A percentile compares a stretch with the other conserved stretches of the same genome.
Evolutionary conservation across 2,113 vertebrate genomes (phyloP).

Genomic region (Lasiurus cinereus): DNA sequence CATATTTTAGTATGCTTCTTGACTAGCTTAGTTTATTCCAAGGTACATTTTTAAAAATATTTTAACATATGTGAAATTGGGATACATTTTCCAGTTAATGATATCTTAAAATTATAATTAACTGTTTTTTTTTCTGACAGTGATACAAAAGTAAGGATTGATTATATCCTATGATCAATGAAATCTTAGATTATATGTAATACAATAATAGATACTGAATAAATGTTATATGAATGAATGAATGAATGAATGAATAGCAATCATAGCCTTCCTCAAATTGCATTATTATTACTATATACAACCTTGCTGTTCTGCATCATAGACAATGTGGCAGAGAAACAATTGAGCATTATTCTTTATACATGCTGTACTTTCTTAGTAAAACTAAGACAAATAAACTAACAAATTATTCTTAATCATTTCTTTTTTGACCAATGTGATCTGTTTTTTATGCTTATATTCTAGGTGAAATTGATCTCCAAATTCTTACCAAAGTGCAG

Average conservation of each 20-base stretch:
- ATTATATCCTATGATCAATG: not conserved
- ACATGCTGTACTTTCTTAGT: not conserved
- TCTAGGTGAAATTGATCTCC: slow-evolving; percentile 92
- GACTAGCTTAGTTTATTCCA: slow-evolving; percentile 33
- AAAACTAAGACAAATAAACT: slow-evolving; percentile 33
- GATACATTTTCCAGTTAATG: not conserved
- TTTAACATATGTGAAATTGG: slow-evolving; percentile 28
- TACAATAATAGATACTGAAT: not conserved
- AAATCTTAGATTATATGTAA: slow-evolving; percentile 36
- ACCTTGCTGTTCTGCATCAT: not conserved
- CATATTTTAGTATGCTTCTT: not conserved
- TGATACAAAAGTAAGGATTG: slow-evolving; percentile 30
- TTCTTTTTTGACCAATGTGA: slow-evolving; percentile 15
- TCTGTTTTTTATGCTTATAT: slow-evolving; percentile 39
- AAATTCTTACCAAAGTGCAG: slow-evolving; percentile 90
- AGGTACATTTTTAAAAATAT: not conserved
- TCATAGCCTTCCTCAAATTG: not conserved
- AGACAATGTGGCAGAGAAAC: not conserved
- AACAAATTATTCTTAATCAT: slow-evolving; percentile 33
- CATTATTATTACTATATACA: not conserved
- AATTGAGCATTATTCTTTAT: slow-evolving; percentile 7
- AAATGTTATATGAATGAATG: not conserved
- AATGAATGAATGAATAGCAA: not conserved
- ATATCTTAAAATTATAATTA: slow-evolving; percentile 46
- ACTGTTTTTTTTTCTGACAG: slow-evolving; percentile 17